Conservation (phyloP, 2,797 vertebrate genomes). For the Sylvilagus floridanus region DNA sequence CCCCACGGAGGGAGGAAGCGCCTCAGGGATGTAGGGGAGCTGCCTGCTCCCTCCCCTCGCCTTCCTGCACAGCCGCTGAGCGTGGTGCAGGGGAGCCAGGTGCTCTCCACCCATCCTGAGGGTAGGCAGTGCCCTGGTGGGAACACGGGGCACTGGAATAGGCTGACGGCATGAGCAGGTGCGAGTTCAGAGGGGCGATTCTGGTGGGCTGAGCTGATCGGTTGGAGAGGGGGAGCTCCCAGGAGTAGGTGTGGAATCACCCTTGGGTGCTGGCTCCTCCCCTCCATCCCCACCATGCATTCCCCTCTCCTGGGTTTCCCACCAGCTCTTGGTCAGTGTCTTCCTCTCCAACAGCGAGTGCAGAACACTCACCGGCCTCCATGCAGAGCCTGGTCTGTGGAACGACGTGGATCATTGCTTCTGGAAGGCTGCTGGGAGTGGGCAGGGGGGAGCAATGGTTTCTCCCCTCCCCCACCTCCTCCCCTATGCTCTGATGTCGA, state of each 20-base stretch:
- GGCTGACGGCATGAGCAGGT: rapidly evolving
- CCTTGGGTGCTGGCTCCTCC: too few relatives aligned
- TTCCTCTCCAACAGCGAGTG: background rate
- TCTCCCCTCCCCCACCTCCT: background rate
- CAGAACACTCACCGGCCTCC: background rate
- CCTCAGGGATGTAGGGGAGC: too few relatives aligned
- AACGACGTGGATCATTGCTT: rapidly evolving
- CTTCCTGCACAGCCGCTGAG: background rate
- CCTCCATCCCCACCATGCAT: rapidly evolving
- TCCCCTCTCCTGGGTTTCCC: background rate
- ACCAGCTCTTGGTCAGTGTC: background rate
- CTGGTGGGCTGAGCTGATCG: background rate
- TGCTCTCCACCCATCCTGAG: background rate
- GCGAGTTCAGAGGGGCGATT: background rate
- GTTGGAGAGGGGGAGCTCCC: too few relatives aligned
- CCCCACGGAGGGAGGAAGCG: too few relatives aligned
- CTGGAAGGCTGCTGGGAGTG: background rate
- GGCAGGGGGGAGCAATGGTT: too few relatives aligned
- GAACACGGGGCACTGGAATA: background rate
- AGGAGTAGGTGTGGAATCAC: background rate
- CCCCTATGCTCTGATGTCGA: background rate
- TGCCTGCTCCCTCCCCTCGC: too few relatives aligned
- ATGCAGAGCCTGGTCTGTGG: background rate
- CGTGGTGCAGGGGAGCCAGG: too few relatives aligned
- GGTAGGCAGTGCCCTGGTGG: rapidly evolving